Base-by-base conservation (phyloP, 2,888 invertebrate genomes). In the Caenorhabditis afra region DNA sequence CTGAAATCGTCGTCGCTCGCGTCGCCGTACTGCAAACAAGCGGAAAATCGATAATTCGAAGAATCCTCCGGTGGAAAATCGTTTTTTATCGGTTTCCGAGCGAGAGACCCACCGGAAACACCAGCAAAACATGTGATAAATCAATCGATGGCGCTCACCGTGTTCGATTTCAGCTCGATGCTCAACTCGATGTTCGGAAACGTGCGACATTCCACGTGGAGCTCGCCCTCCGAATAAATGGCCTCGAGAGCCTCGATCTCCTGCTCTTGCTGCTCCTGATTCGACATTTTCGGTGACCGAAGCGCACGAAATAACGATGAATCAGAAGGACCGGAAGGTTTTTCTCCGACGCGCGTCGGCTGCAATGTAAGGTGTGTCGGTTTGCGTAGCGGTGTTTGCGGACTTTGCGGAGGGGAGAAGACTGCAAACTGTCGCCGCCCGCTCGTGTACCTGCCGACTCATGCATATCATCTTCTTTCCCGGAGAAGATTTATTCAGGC, bases 221-320 rank as follows among this genome's bases (percentile, higher is more conserved):
- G 41, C 67, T 84, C 82, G 12, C 83, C 81, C 22, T 81, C 83
- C 16, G 71, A 76, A 67, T 84, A 85, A 68, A 85, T 84, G 23
- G 83, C 83, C 53, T 81, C 76, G 14, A 85, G 68, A 11, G 85
- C 84, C 49, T 84, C 84, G 18, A 85, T 65, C 52, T 85, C 85
- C 55, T 85, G 81, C 41, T 77, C 78, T 44, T 85, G 85, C 47
- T 85, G 82, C 55, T 85, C 85, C 53, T 71, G 73, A 61, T 61
- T 47, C 20, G 68, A 68, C 79, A 79, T 79, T 55, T 55, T 23
- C 3, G 1, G 3, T n/a, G n/a, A n/a, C n/a, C n/a, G n/a, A n/a
- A n/a, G n/a, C n/a, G n/a, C n/a, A 7, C 23, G 23, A 16, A 8
- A 18, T 39, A 23, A 52, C 23, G 10, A n/a, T 39, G 41, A 11